Conservation (phyloP, 2,113 vertebrate species). For the Petrocephalus microphthalmus region DNA sequence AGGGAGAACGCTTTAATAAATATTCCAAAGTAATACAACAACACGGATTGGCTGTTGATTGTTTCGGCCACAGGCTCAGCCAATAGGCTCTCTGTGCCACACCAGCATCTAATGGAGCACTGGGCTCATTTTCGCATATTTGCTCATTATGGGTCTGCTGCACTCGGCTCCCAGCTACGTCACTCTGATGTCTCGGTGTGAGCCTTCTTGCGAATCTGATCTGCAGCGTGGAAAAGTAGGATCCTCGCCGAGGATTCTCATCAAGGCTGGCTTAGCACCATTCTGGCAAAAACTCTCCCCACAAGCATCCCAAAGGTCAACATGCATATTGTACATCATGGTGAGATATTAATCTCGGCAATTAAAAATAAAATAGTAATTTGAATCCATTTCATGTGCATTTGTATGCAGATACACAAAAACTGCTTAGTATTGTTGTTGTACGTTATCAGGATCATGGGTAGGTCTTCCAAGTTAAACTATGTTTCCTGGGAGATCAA, state of each 20-base stretch:
- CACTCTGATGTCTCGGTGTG: slow-evolving; percentile 36
- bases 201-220: slow-evolving; percentile 8
- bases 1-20: slow-evolving; percentile 66
- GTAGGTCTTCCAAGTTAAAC: neutral
- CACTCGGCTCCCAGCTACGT: slow-evolving; percentile 45
- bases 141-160: slow-evolving; percentile 55
- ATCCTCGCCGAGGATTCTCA: no score
- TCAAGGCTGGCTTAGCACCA: neutral
- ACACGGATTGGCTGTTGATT: slow-evolving; percentile 61
- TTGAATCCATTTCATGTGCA: neutral
- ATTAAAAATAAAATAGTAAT: neutral
- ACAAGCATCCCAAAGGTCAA: neutral
- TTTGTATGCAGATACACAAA: neutral
- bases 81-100: slow-evolving; percentile 54
- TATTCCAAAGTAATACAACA: slow-evolving; percentile 69
- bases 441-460: neutral
- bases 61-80: slow-evolving; percentile 50
- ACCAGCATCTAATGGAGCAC: slow-evolving; percentile 66
- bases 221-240: neutral
- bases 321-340: neutral
- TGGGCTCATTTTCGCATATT: slow-evolving; percentile 55
- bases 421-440: neutral
- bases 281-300: neutral
- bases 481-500: neutral
- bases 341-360: neutral